phyloP scores from a whole-genome alignment of 2,113 vertebrate genomes.

The Strigops habroptila region DNA sequence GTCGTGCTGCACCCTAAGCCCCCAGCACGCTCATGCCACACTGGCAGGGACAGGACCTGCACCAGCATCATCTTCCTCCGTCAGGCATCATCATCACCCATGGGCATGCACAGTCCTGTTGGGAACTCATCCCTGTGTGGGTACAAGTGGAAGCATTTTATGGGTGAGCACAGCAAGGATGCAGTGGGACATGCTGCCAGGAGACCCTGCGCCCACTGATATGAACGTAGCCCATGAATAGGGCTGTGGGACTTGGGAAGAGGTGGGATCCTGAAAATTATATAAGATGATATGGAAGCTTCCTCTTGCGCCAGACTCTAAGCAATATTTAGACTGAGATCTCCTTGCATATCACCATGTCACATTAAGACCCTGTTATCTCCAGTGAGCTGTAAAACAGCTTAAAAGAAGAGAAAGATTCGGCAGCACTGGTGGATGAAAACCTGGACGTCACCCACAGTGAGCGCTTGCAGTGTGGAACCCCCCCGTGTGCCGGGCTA shows the following conservation, averaged over 20 bases:
- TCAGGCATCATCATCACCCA: not conserved
- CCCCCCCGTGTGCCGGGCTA: not conserved
- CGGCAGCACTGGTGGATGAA: not conserved
- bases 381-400: not conserved
- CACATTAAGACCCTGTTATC: not conserved
- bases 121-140: accelerated
- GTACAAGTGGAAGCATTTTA: not conserved
- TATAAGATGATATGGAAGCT: not conserved
- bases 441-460: accelerated
- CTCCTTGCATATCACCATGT: not conserved
- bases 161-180: not conserved
- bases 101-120: accelerated
- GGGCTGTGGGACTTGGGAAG: not conserved
- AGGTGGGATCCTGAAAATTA: not conserved
- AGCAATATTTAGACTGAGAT: not conserved
- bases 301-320: not conserved
- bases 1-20: not conserved
- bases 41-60: not conserved
- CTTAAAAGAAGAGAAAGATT: not conserved
- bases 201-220: accelerated
- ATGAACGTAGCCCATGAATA: accelerated
- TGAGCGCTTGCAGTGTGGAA: not conserved
- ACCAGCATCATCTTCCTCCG: not conserved
- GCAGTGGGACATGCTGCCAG: not conserved
- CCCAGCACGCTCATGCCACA: accelerated